These are phyloP conservation scores for Chionoecetes opilio DNA, from an alignment of 1,140 invertebrate species.

Conservation along the genomic window DNA sequence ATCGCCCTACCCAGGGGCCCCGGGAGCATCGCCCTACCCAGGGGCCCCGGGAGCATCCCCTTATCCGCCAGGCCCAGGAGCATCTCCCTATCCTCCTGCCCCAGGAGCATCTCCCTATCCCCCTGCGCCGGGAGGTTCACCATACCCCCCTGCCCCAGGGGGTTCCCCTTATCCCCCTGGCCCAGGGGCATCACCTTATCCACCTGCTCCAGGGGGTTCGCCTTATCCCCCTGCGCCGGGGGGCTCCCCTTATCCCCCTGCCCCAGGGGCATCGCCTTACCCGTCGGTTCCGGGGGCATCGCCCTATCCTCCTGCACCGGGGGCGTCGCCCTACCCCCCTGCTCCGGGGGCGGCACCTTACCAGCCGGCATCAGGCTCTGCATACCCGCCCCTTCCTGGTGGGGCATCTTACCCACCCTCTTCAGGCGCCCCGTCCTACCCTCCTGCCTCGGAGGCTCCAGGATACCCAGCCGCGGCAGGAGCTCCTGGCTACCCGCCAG, in stretches of 20 bases:
- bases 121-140: not conserved
- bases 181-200: not conserved
- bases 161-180: not conserved
- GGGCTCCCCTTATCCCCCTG: not conserved
- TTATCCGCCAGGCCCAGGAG: no score
- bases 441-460: conserved; percentile 16
- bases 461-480: not conserved
- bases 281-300: conserved; percentile 9
- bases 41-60: not conserved
- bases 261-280: not conserved
- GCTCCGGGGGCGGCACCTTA: not conserved
- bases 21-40: no score
- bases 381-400: not conserved
- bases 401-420: not conserved
- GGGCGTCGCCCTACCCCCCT: conserved; percentile 34
- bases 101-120: no score
- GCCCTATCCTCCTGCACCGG: not conserved
- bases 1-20: no score
- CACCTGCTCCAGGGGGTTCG: conserved; percentile 8
- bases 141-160: not conserved
- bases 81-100: no score
- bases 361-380: not conserved
- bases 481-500: not conserved
- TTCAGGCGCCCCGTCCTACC: not conserved
- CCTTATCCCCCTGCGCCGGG: conserved; percentile 24